Conservation (phyloP, 2,797 vertebrate genomes). For the Lepilemur septentrionalis region DNA sequence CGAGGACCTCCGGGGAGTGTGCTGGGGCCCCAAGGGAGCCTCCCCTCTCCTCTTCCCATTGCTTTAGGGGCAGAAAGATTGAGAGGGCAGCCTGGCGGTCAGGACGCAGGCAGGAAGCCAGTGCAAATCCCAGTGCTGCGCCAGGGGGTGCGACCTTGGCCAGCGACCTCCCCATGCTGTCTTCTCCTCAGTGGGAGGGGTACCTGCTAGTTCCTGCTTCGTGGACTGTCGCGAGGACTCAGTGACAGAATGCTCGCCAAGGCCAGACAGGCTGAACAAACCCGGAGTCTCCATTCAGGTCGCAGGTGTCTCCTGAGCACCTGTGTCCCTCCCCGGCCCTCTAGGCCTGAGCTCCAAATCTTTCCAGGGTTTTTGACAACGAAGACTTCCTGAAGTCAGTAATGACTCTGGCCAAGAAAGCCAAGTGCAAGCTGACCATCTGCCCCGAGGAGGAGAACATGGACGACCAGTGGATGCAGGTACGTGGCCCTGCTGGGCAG, state of each 20-base stretch:
- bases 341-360: not conserved
- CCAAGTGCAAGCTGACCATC: constrained; percentile 87
- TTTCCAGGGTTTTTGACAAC: constrained; percentile 84
- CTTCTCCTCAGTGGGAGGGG: fast-evolving
- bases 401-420: constrained; percentile 79
- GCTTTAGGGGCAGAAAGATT: not conserved
- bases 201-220: fast-evolving
- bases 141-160: not conserved
- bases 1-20: too few species aligned
- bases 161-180: not conserved
- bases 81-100: not conserved
- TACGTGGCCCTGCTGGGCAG: not conserved
- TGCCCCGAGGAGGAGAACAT: constrained; percentile 85
- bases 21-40: not conserved
- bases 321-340: fast-evolving
- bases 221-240: fast-evolving
- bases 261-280: not conserved
- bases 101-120: fast-evolving
- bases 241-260: fast-evolving
- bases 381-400: constrained; percentile 88
- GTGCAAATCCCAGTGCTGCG: not conserved
- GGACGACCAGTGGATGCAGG: constrained; percentile 95
- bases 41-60: not conserved
- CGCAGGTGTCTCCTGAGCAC: too few species aligned
- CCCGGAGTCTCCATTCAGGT: not conserved